These are phyloP conservation scores for Melanotaenia trifasciata DNA, from an alignment of 2,797 vertebrate genomes.

Conservation along the genomic window DNA sequence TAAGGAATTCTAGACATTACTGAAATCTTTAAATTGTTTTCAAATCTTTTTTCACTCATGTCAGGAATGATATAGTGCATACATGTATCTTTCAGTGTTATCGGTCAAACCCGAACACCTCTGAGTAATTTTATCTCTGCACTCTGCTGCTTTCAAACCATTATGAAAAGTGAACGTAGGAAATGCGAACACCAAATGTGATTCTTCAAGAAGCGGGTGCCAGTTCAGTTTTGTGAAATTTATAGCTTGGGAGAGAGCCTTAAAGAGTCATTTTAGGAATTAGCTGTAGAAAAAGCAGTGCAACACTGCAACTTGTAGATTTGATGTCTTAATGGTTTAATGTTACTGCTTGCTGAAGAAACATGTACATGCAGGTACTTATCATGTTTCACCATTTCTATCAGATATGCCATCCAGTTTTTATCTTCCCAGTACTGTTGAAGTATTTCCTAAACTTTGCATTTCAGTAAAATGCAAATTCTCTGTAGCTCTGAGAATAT, in stretches of 20 bases:
- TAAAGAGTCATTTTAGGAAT: conserved; percentile 12
- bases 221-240: conserved; percentile 2
- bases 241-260: background rate
- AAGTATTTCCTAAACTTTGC: conserved; percentile 12
- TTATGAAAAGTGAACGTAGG: conserved; percentile 6
- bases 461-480: conserved; percentile 3
- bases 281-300: conserved; percentile 1
- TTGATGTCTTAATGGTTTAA: conserved; percentile 14
- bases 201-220: background rate
- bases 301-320: conserved; percentile 4
- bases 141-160: conserved; percentile 18
- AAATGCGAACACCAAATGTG: background rate
- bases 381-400: background rate
- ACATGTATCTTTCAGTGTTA: background rate
- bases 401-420: background rate
- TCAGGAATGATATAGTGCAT: background rate
- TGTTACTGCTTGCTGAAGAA: conserved; percentile 16
- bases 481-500: conserved; percentile 5
- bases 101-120: background rate
- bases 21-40: conserved; percentile 19
- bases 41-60: background rate
- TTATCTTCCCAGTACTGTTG: background rate
- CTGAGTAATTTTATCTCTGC: background rate
- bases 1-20: background rate
- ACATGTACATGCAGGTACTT: background rate